phyloP scores from a whole-genome alignment of 2,888 invertebrate genomes.

The Tetheella fluctuosa region DNA sequence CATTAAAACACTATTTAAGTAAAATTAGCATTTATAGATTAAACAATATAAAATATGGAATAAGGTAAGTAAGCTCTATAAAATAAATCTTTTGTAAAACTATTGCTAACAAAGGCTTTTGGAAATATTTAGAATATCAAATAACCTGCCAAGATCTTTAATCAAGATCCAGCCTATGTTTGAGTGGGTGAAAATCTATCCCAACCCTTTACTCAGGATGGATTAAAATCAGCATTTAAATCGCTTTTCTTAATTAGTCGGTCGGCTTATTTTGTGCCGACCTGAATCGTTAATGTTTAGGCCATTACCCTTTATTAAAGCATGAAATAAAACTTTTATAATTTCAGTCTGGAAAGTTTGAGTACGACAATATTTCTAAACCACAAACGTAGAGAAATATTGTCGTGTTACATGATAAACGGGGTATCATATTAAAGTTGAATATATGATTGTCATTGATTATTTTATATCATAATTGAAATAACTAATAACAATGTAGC shows the following conservation, averaged over 20 bases:
- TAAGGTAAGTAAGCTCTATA: no score
- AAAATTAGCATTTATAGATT: no score
- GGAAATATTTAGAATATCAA: neutral
- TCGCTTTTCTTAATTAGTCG: constrained; percentile 21
- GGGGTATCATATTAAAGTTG: no score
- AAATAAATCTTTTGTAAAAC: no score
- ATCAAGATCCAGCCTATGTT: neutral
- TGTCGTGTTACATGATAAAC: no score
- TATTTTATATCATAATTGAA: no score
- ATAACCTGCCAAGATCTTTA: neutral
- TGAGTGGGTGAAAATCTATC: constrained; percentile 15
- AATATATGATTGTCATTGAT: no score
- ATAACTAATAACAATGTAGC: no score
- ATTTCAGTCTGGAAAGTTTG: constrained; percentile 6
- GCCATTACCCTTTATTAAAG: constrained; percentile 5
- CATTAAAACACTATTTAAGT: no score
- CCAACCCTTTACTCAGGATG: constrained; percentile 18
- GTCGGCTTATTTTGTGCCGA: constrained; percentile 12
- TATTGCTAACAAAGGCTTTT: neutral
- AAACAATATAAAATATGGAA: no score
- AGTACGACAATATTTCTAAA: neutral
- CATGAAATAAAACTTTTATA: constrained; percentile 7
- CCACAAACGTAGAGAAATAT: no score
- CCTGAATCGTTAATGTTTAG: constrained; percentile 14
- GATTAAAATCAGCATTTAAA: constrained; percentile 28